phyloP scores from a whole-genome alignment of 1,140 invertebrate species.

The Laupala kohalensis region DNA sequence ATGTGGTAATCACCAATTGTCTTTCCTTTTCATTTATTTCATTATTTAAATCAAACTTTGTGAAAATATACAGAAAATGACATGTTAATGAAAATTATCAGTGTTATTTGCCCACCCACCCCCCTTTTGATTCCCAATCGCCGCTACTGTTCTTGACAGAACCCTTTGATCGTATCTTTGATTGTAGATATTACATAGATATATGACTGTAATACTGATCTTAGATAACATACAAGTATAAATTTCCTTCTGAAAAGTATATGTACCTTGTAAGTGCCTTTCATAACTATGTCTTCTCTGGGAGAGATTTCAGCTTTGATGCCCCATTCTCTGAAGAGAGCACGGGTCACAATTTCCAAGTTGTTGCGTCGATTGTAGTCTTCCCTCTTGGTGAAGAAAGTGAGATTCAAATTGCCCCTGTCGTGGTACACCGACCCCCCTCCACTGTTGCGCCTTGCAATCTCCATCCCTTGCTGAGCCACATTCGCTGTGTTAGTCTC shows the following conservation, averaged over 20 bases:
- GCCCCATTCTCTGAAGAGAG: conserved; percentile 63
- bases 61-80: too few relatives aligned
- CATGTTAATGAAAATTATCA: too few relatives aligned
- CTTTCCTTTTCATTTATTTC: too few relatives aligned
- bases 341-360: conserved; percentile 66
- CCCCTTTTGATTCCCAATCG: too few relatives aligned
- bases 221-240: neutral
- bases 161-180: too few relatives aligned
- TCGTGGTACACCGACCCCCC: conserved; percentile 96
- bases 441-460: conserved; percentile 86
- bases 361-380: conserved; percentile 73
- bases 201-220: too few relatives aligned
- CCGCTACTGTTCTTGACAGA: too few relatives aligned
- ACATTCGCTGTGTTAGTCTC: conserved; percentile 66
- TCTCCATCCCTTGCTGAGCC: conserved; percentile 43
- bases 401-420: conserved; percentile 79
- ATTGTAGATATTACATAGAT: too few relatives aligned
- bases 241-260: conserved; percentile 9
- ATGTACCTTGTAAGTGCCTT: conserved; percentile 67
- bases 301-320: conserved; percentile 58
- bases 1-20: too few relatives aligned
- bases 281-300: conserved; percentile 70
- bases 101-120: too few relatives aligned
- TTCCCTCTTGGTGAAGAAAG: conserved; percentile 70
- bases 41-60: too few relatives aligned